Evolutionary conservation across 1,140 invertebrate species (phyloP).

Genomic region (Yoshiicerus persimilis): DNA sequence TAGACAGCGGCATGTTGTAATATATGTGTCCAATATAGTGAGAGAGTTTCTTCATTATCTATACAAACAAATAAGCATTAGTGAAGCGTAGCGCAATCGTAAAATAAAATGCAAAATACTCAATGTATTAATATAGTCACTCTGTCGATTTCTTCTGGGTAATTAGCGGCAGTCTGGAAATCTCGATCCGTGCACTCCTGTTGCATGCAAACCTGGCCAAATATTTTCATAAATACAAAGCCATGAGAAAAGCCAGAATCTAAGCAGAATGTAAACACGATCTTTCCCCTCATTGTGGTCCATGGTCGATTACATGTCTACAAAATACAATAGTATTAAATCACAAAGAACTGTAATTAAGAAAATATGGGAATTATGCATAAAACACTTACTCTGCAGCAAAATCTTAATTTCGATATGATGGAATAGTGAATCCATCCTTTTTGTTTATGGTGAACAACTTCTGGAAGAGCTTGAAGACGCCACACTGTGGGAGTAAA

Average conservation of each 20-base stretch:
- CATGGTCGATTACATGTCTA: constrained; percentile 31
- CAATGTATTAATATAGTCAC: neutral
- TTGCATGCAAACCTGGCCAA: constrained; percentile 33
- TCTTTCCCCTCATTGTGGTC: constrained; percentile 37
- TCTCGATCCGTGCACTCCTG: neutral
- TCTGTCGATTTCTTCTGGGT: constrained; percentile 38
- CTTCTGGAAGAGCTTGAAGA: constrained; percentile 25
- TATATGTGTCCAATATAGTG: constrained; percentile 22
- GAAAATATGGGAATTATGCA: neutral
- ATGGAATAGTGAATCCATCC: constrained; percentile 1
- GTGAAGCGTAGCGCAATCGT: too few species aligned
- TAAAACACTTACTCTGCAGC: constrained; percentile 26
- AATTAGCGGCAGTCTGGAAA: constrained; percentile 34
- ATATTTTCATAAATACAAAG: constrained; percentile 34
- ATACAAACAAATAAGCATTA: too few species aligned
- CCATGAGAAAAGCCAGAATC: neutral
- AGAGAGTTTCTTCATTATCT: constrained; percentile 21
- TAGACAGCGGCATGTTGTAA: neutral
- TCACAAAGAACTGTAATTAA: neutral
- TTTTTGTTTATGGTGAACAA: neutral
- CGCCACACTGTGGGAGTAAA: constrained; percentile 18
- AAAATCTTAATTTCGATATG: constrained; percentile 33
- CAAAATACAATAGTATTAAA: neutral
- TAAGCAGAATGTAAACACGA: neutral
- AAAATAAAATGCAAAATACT: neutral